These are phyloP conservation scores for Holcopasites calliopsidis DNA, from an alignment of 1,140 invertebrate genomes.

Conservation along the genomic window DNA sequence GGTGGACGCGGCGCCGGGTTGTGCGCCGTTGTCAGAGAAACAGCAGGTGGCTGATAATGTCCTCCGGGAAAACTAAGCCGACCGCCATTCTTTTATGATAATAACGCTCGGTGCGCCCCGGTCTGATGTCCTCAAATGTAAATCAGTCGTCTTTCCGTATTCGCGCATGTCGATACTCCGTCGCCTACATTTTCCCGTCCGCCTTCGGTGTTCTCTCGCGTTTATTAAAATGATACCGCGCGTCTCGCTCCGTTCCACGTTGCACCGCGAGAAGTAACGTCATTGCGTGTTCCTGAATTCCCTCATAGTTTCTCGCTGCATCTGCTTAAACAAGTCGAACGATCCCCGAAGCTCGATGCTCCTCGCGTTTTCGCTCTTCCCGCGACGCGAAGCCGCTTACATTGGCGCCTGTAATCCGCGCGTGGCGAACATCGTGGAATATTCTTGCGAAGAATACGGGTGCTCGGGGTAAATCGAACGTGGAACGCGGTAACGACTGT, in stretches of 20 bases:
- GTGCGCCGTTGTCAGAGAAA: slow-evolving; percentile 54
- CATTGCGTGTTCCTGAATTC: neutral
- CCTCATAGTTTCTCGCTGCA: neutral
- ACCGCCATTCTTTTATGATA: slow-evolving; percentile 70
- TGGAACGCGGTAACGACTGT: neutral
- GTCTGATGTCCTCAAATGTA: slow-evolving; percentile 67
- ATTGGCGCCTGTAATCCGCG: neutral
- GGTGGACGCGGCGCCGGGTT: slow-evolving; percentile 20
- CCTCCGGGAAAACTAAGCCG: slow-evolving; percentile 54
- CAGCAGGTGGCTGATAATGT: slow-evolving; percentile 72
- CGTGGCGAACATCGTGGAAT: neutral
- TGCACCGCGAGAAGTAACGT: neutral
- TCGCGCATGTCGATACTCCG: slow-evolving; percentile 58
- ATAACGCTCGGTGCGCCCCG: slow-evolving; percentile 45
- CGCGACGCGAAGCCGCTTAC: neutral
- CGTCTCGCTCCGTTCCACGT: neutral
- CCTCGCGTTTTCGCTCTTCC: neutral
- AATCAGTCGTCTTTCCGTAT: slow-evolving; percentile 51
- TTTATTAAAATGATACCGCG: slow-evolving; percentile 64
- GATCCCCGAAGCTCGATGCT: neutral
- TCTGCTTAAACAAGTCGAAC: neutral
- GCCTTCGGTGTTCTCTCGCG: slow-evolving; percentile 21
- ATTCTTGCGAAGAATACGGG: neutral
- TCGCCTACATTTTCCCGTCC: slow-evolving; percentile 51
- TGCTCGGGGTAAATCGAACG: too few species aligned